Conservation (phyloP, 2,888 invertebrate genomes). For the Heteromyza rotundicornis region DNA sequence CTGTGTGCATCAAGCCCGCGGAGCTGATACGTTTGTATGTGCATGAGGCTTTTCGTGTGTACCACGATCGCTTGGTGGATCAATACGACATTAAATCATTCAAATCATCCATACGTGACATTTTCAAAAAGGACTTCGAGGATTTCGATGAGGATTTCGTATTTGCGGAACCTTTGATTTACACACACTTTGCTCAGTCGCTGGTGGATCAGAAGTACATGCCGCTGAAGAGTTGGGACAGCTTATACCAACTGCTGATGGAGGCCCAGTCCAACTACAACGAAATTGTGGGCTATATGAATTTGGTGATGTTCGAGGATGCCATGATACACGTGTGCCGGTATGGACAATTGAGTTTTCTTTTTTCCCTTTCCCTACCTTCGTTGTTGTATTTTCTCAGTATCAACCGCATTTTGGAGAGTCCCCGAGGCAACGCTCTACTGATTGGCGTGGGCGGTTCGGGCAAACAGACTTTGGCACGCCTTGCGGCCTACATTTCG, state of each 20-base stretch:
- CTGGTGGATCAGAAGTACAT: slow-evolving; percentile 81
- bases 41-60: slow-evolving; percentile 91
- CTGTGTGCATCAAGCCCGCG: slow-evolving; percentile 68
- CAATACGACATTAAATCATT: slow-evolving; percentile 77
- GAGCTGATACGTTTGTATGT: slow-evolving; percentile 85
- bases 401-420: slow-evolving; percentile 91
- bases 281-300: slow-evolving; percentile 90
- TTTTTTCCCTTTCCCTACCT: neutral
- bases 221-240: slow-evolving; percentile 76
- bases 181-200: slow-evolving; percentile 91
- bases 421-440: slow-evolving; percentile 89
- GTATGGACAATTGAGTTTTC: slow-evolving; percentile 50
- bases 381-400: too few relatives aligned
- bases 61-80: slow-evolving; percentile 90
- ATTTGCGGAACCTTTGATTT: slow-evolving; percentile 80
- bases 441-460: slow-evolving; percentile 96
- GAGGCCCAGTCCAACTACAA: slow-evolving; percentile 88
- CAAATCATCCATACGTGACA: slow-evolving; percentile 75
- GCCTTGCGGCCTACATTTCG: slow-evolving; percentile 89
- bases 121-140: slow-evolving; percentile 80
- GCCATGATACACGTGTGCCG: slow-evolving; percentile 92
- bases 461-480: slow-evolving; percentile 90
- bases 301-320: slow-evolving; percentile 93
- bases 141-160: slow-evolving; percentile 79
- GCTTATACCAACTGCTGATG: slow-evolving; percentile 75